Base-by-base conservation (phyloP, 1,140 invertebrate species). In the Hyposmocoma kahamanoa region DNA sequence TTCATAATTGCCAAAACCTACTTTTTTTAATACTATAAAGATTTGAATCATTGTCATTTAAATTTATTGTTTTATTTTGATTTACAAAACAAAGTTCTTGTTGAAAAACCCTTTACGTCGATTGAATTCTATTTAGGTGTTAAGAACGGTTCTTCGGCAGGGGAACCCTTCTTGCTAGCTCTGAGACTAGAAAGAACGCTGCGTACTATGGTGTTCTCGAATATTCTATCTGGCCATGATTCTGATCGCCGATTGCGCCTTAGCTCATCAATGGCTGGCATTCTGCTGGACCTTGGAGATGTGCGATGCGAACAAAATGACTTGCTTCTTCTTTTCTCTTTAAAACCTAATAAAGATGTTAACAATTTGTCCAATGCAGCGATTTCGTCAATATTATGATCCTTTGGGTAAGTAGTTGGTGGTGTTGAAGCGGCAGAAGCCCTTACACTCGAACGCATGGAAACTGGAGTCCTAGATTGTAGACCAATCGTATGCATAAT, bases 281-380 rank as follows among this genome's bases (percentile, higher is more conserved):
- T 50, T 4, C 59, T 50, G 42, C 78, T 85, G 2, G 62, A 42
- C 32, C 78, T 58, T 1, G 76, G 76, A 8, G 84, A 80, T 8
- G 67, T 73, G 22, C 74, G 45, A 32, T 78, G 72, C 0, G 84
- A 84, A 21, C 59, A 54, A 36, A 81, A 84, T 0, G 85, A 81
- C 39, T 67, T 67, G 0, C 62, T 47, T 11, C 64, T 53, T 42
- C 59, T 67, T 21, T 62, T 74, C 5, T 81, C 62, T 45, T 59
- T 72, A 6, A 82, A 63, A 11, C 67, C 76, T 0, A 87, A 59
- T 3, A 88, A 50, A 1, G 84, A 79, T 2, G 73, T 82, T 10
- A 88, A 61, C 0, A 87, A 56, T 52, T 82, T 87, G 46, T 88
- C 87, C 4, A 88, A 49, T 11, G 78, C 69, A 9, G 70, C 81